phyloP scores from a whole-genome alignment of 2,113 vertebrate species.

The Xenus cinereus region DNA sequence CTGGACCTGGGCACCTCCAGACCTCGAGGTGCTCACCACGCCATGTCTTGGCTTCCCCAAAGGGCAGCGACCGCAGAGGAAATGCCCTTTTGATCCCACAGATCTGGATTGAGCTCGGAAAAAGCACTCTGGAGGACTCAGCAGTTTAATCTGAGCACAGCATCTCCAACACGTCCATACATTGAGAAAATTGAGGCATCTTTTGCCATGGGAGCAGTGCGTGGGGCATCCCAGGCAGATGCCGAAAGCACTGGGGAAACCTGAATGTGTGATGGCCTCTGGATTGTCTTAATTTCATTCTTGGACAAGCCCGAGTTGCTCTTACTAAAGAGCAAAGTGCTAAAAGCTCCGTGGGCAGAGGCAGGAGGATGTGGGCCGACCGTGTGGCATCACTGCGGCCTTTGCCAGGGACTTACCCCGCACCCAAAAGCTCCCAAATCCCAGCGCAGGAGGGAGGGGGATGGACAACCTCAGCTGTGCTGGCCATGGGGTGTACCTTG shows the following conservation, averaged over 20 bases:
- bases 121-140: not conserved
- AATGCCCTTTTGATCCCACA: not conserved
- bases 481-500: fast-evolving
- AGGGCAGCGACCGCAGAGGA: not conserved
- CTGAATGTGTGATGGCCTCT: fast-evolving
- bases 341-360: not conserved
- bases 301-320: not conserved
- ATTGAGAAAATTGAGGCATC: fast-evolving
- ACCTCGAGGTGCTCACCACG: not conserved
- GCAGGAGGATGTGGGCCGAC: fast-evolving
- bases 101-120: not conserved
- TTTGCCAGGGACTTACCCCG: not conserved
- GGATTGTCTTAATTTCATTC: not conserved
- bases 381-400: not conserved
- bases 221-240: fast-evolving
- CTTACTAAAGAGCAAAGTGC: not conserved
- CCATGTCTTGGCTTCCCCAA: not conserved
- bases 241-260: fast-evolving
- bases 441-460: fast-evolving
- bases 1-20: not conserved
- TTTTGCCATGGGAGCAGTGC: fast-evolving
- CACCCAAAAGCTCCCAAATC: not conserved
- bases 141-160: not conserved
- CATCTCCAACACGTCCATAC: not conserved
- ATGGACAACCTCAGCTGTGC: not conserved